Percentiles rank a stretch among this genome's conserved stretches.
Conservation (phyloP, 1,140 invertebrate species). For the Belonocnema kinseyi region DNA sequence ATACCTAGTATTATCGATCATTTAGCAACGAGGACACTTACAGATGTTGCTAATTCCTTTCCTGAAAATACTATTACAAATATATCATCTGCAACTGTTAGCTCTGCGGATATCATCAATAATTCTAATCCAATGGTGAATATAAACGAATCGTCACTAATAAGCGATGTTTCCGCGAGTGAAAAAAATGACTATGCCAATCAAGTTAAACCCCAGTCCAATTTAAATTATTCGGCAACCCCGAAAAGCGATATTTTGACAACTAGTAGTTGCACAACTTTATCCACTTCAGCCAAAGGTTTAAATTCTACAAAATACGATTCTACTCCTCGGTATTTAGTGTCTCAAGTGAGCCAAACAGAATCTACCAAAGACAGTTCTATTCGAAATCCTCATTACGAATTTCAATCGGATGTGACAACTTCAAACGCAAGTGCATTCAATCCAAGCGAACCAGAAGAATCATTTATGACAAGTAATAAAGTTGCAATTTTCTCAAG, state of each 20-base stretch:
- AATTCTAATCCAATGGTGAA: constrained; percentile 2
- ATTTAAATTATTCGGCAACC: constrained; percentile 36
- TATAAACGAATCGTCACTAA: constrained; percentile 42
- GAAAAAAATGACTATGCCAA: constrained; percentile 40
- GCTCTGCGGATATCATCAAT: constrained; percentile 34
- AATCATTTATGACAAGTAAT: constrained; percentile 43
- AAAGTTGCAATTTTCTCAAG: constrained; percentile 45
- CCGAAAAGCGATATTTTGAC: constrained; percentile 32
- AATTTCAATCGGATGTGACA: constrained; percentile 10
- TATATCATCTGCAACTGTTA: constrained; percentile 10
- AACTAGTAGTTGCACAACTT: background rate
- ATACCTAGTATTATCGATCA: constrained; percentile 53
- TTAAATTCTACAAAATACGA: constrained; percentile 40
- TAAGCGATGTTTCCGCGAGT: constrained; percentile 33
- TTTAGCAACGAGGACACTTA: constrained; percentile 39
- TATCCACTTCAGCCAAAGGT: constrained; percentile 28
- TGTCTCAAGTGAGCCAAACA: constrained; percentile 37
- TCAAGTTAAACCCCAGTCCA: constrained; percentile 35
- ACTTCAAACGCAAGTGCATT: constrained; percentile 36
- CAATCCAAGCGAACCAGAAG: constrained; percentile 45
- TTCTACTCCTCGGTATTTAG: constrained; percentile 25
- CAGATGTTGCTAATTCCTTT: constrained; percentile 40
- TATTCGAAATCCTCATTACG: constrained; percentile 48
- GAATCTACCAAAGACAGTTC: constrained; percentile 43
- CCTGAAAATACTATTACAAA: constrained; percentile 33